Evolutionary conservation across 2,113 vertebrate species (phyloP).

Genomic region (Pluvialis apricaria): DNA sequence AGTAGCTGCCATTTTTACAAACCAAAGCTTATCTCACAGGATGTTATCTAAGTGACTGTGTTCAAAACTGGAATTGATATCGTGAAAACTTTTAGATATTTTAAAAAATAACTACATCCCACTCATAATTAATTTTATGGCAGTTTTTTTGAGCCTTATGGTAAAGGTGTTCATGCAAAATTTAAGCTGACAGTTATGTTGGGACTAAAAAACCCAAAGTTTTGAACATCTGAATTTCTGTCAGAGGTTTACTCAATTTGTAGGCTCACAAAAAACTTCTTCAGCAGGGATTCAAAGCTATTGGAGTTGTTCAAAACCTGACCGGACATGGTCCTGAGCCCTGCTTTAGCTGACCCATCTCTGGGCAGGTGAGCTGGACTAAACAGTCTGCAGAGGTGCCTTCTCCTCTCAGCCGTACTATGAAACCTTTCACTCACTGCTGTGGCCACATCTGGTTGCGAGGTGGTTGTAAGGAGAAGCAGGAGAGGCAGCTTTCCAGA

Average conservation of each 20-base stretch:
- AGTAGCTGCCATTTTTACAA: background rate
- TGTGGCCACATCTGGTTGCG: fast-evolving
- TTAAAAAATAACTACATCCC: background rate
- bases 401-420: background rate
- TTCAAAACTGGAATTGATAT: background rate
- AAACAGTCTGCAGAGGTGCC: background rate
- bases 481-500: background rate
- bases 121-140: background rate
- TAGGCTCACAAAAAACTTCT: background rate
- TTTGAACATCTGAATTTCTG: background rate
- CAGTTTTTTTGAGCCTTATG: background rate
- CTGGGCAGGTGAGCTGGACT: background rate
- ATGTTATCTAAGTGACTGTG: background rate
- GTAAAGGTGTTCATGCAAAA: background rate
- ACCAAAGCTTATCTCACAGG: background rate
- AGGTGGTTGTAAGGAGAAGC: background rate
- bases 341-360: background rate
- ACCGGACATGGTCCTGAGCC: background rate
- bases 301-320: background rate
- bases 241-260: background rate
- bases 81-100: background rate
- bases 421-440: background rate
- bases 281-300: background rate
- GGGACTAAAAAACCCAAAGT: fast-evolving
- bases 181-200: background rate